Evolutionary conservation across 2,797 vertebrate species (phyloP).

Genomic region (Lagodon rhomboides): DNA sequence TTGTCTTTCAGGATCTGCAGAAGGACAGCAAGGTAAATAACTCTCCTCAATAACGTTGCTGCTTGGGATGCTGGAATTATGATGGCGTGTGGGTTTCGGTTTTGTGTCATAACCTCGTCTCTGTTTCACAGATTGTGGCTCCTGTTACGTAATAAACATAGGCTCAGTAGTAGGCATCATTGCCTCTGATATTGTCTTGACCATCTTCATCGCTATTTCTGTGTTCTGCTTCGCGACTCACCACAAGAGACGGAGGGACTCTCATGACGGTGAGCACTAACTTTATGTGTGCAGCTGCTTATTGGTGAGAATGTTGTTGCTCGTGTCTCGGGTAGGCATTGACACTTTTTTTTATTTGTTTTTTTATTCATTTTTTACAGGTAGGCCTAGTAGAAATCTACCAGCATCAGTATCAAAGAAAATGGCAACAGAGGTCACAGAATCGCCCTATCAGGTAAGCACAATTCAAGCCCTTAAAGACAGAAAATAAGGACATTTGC

Average conservation of each 20-base stretch:
- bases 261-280: conserved; percentile 61
- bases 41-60: not conserved
- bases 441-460: conserved; percentile 87
- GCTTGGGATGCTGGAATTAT: not conserved
- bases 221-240: conserved; percentile 79
- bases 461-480: not conserved
- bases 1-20: conserved; percentile 72
- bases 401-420: conserved; percentile 68
- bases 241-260: conserved; percentile 65
- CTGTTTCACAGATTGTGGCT: conserved; percentile 73
- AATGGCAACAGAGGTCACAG: conserved; percentile 76
- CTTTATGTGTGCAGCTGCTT: not conserved
- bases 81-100: not conserved
- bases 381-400: conserved; percentile 70
- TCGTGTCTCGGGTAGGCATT: not conserved
- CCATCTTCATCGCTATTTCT: conserved; percentile 80
- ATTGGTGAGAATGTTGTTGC: not conserved
- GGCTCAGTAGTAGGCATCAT: conserved; percentile 79
- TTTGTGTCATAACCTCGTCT: conserved; percentile 18
- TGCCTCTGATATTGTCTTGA: conserved; percentile 84
- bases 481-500: not conserved
- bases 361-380: conserved; percentile 41
- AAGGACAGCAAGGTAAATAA: conserved; percentile 77
- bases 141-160: conserved; percentile 81
- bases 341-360: not conserved